Base-by-base conservation (phyloP, 2,888 invertebrate genomes). In the Agrochola lota region DNA sequence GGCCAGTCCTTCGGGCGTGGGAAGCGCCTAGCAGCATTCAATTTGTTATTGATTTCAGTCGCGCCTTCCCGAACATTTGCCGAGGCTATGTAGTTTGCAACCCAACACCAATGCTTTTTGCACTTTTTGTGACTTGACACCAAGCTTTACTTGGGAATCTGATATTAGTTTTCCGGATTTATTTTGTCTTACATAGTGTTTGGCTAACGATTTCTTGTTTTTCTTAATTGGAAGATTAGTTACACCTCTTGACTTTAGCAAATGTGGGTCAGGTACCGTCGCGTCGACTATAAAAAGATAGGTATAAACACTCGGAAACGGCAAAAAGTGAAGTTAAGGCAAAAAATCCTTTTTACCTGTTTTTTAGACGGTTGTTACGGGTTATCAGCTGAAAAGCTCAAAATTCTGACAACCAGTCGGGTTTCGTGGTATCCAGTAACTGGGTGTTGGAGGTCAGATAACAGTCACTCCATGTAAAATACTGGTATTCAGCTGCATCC, bases 21-120 rank as follows among this genome's bases (percentile, higher is more conserved):
- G 85, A 85, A 76, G 40, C 69, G 43, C 59, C 63, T 46, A 60
- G 20, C 46, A 78, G 72, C 80, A 64, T 74, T 84, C 63, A 60
- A 80, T 83, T 46, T 75, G 62, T 59, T 83, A 83, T 85, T 75
- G 82, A 83, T 80, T 84, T 63, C 49, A 26, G 26, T 55, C 52
- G 64, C 43, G 69, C 35, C 30, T 40, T 35, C 23, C 40, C 57
- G n/a, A 43, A 69, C 63, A 11, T 69, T 74, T 23, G 43, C 64
- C 63, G 64, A 62, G 52, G 40, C 52, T 26, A n/a, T 49, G 55
- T 60, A 26, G 84, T 63, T 74, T 59, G 80, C 59, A n/a, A 55
- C 35, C 30, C 43, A 40, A 63, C 59, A 52, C 70, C 26, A 67
- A 74, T 63, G 62, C 77, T 81, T 49, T 73, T 35, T 79, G 84